A percentile compares a stretch with the other conserved stretches of the same genome.
Conservation (phyloP, 2,113 vertebrate genomes). For the Channa argus region DNA sequence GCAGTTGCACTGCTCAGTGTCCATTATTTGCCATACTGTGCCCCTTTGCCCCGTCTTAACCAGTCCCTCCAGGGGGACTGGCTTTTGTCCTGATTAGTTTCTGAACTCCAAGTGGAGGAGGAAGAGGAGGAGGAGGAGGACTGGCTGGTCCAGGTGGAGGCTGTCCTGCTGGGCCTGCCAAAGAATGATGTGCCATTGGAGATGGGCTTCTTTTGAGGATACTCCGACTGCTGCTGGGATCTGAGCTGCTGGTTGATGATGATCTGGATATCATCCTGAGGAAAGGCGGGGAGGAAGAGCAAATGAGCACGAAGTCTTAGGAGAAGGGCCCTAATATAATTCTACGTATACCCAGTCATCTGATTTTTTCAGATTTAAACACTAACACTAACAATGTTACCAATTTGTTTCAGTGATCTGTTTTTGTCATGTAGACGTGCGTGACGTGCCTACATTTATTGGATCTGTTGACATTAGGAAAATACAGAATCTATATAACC, state of each 20-base stretch:
- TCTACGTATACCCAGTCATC: too few species aligned
- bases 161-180: conserved; percentile 54
- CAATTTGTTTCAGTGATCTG: too few species aligned
- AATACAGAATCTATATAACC: too few species aligned
- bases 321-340: background rate
- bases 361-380: too few species aligned
- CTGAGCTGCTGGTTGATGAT: conserved; percentile 85
- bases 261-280: conserved; percentile 87
- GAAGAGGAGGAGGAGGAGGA: conserved; percentile 47
- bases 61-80: conserved; percentile 82
- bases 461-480: too few species aligned
- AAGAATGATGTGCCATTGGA: conserved; percentile 76
- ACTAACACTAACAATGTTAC: too few species aligned
- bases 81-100: conserved; percentile 60
- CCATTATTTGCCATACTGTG: conserved; percentile 67
- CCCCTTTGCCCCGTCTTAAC: conserved; percentile 77
- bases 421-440: too few species aligned
- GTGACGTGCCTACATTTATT: too few species aligned
- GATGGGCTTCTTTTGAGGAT: conserved; percentile 55
- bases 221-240: conserved; percentile 83
- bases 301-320: conserved; percentile 15
- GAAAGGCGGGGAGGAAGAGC: conserved; percentile 12
- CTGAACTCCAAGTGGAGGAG: conserved; percentile 59
- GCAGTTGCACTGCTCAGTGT: background rate
- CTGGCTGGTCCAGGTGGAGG: conserved; percentile 62